Conservation (phyloP, 2,888 invertebrate genomes). For the Ischnus inquisitorius region DNA sequence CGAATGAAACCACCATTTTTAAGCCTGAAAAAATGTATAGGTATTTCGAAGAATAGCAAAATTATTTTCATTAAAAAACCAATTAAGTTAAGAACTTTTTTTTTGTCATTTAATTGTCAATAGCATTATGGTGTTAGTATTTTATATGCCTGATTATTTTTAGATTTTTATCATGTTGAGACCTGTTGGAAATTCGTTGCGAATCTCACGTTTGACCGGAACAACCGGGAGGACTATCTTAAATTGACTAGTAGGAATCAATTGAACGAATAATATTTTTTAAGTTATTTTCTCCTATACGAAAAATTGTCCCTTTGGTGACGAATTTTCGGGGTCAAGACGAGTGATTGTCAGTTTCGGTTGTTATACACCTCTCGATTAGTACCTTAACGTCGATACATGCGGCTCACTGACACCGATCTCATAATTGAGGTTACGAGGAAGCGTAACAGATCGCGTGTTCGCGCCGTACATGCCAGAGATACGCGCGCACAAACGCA, state of each 20-base stretch:
- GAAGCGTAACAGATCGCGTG: slow-evolving; percentile 62
- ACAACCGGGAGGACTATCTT: too few species aligned
- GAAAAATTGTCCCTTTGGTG: not conserved
- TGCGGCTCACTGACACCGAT: slow-evolving; percentile 68
- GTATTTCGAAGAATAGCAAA: too few species aligned
- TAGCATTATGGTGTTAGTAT: too few species aligned
- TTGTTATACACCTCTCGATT: slow-evolving; percentile 49
- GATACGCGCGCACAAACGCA: slow-evolving; percentile 13
- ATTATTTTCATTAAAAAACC: too few species aligned
- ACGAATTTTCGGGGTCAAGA: not conserved
- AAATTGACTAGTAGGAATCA: not conserved
- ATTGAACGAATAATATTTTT: slow-evolving; percentile 14
- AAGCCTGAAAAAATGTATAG: too few species aligned
- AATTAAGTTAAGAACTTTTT: too few species aligned
- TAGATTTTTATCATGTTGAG: too few species aligned
- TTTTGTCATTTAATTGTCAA: too few species aligned
- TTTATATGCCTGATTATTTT: too few species aligned
- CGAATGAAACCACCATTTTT: too few species aligned
- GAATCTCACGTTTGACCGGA: too few species aligned
- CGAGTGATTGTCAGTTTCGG: not conserved
- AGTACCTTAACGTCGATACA: slow-evolving; percentile 59
- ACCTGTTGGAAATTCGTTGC: too few species aligned
- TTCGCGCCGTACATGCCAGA: slow-evolving; percentile 35
- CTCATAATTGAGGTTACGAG: slow-evolving; percentile 67
- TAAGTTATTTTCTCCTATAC: not conserved